Base-by-base conservation (phyloP, 2,797 vertebrate species). In the Sebastes itinus region DNA sequence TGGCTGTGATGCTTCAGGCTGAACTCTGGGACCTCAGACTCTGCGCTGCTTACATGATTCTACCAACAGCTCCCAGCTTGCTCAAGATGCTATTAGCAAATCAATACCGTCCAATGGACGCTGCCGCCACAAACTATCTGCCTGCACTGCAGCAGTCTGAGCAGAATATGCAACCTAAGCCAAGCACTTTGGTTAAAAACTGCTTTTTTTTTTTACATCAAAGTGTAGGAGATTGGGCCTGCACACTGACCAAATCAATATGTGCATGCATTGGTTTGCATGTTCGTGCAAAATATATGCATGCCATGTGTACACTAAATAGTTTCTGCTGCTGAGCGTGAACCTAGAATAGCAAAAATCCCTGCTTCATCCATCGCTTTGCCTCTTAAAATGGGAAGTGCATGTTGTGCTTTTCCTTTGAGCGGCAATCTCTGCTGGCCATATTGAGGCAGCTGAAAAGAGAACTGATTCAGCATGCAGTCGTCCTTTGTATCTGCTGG, bases 401-500 rank as follows among this genome's bases (percentile, higher is more conserved):
- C 79, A 54, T 82, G 72, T 73, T 80, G 75, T 70, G 83, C 82
- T 79, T 87, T 91, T 81, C 80, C 86, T 87, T 83, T 84, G 86
- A 87, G 73, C 33, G 4, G 79, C 80, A 92, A 93, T 93, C 92
- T 90, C 73, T 76, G 75, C 78, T 46, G 86, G 87, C 86, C 88
- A 92, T 58, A 89, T 81, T 90, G 92, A 89, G 78, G 84, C 64
- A 67, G 77, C 70, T 91, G 86, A 91, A 91, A 87, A 79, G 72
- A 75, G 28, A 78, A 77, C 32, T 54, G 63, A 86, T 77, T 83
- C 46, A 79, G 79, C 71, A 59, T 49, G 82, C 63, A 68, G 42
- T 38, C 49, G 16, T 81, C 67, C 69, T 92, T 92, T 92, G 84
- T 82, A 78, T 76, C 66, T 46, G 76, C 63, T 33, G 54, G 68